Evolutionary conservation across 2,888 invertebrate species (phyloP).

Genomic region (Pseudolycoriella hygida): DNA sequence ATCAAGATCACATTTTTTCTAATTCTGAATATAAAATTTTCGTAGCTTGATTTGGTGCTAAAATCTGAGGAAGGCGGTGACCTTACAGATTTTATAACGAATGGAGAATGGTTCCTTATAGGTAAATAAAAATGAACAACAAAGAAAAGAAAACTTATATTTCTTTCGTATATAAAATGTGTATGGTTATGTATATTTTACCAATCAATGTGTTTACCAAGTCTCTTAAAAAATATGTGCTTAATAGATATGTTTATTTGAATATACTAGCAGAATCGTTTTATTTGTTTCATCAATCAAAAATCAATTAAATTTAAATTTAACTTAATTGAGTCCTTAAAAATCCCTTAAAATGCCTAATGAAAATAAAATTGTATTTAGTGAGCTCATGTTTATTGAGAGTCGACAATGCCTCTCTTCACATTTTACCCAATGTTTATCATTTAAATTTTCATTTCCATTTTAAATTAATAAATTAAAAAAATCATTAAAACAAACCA

Average conservation of each 20-base stretch:
- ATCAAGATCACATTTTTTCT: conserved; percentile 8
- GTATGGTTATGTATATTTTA: conserved; percentile 1
- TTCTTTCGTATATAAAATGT: conserved; percentile 4
- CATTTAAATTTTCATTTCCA: no score
- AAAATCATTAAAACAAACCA: no score
- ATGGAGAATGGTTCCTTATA: conserved; percentile 98
- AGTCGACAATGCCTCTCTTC: conserved; percentile 1
- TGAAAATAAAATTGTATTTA: neutral
- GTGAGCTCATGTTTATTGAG: conserved; percentile 3
- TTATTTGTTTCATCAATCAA: neutral
- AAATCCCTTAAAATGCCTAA: neutral
- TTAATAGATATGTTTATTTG: conserved; percentile 1
- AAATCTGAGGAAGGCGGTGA: conserved; percentile 90
- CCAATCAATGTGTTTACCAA: neutral
- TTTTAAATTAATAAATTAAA: no score
- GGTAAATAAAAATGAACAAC: conserved; percentile 43
- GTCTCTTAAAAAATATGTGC: conserved; percentile 2
- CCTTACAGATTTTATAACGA: conserved; percentile 91
- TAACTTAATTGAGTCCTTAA: neutral
- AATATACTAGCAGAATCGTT: neutral
- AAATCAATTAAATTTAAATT: neutral
- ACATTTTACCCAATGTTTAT: neutral
- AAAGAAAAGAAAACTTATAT: neutral
- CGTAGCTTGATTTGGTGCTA: conserved; percentile 87
- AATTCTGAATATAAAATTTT: conserved; percentile 10